phyloP scores from a whole-genome alignment of 1,140 invertebrate genomes.

The Drosophila sechellia region DNA sequence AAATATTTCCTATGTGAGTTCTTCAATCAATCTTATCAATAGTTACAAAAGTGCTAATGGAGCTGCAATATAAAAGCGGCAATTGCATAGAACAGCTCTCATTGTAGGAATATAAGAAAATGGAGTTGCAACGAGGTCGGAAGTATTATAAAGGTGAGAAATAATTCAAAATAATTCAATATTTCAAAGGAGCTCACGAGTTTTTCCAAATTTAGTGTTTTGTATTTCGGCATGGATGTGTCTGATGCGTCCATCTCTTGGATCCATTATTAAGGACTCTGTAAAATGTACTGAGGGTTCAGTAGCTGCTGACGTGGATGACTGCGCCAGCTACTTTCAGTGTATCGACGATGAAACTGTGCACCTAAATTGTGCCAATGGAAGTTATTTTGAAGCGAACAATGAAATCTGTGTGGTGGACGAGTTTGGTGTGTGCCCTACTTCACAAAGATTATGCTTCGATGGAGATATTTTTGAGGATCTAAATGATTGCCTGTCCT shows the following conservation, averaged over 20 bases:
- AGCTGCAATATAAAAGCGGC: conserved; percentile 43
- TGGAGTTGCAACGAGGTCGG: conserved; percentile 23
- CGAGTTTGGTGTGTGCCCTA: conserved; percentile 12
- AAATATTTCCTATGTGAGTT: conserved; percentile 9
- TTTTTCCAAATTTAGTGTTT: conserved; percentile 15
- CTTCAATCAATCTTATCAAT: conserved; percentile 23
- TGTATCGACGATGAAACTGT: conserved; percentile 40
- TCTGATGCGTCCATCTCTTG: conserved; percentile 2
- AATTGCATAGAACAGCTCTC: background rate
- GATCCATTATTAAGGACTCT: background rate
- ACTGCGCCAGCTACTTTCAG: conserved; percentile 53
- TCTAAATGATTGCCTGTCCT: conserved; percentile 4
- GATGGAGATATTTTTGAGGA: conserved; percentile 20
- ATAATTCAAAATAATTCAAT: no score
- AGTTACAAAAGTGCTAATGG: conserved; percentile 25
- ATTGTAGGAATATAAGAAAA: conserved; percentile 16
- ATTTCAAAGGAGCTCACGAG: background rate
- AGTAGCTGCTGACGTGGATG: conserved; percentile 16
- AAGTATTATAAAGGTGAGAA: conserved; percentile 35
- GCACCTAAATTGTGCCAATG: conserved; percentile 23
- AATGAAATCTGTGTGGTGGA: conserved; percentile 55
- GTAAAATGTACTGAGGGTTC: conserved; percentile 39
- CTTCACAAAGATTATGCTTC: background rate
- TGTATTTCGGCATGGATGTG: background rate
- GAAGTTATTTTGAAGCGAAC: conserved; percentile 43